A percentile compares a stretch with the other conserved stretches of the same genome.
phyloP scores from a whole-genome alignment of 2,113 vertebrate species.

The Rhodinocichla rosea region DNA sequence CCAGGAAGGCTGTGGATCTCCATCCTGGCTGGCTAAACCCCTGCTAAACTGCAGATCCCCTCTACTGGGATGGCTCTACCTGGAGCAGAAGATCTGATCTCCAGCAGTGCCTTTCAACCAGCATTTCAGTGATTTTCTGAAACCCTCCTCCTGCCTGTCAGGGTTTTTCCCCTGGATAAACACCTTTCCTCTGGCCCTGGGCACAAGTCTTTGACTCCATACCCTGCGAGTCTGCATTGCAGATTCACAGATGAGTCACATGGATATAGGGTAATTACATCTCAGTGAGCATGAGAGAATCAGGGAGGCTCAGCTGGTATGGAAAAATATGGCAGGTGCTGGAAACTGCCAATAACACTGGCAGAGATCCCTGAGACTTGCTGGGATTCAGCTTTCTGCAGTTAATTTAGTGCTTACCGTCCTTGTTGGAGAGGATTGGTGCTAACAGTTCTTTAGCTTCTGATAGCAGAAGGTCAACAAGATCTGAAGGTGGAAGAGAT shows the following conservation, averaged over 20 bases:
- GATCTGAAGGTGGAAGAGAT: constrained; percentile 62
- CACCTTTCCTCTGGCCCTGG: not conserved
- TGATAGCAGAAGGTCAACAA: constrained; percentile 53
- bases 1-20: not conserved
- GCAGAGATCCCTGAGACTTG: not conserved
- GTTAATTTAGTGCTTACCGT: constrained; percentile 10
- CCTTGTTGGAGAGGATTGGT: not conserved
- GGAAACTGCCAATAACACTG: not conserved
- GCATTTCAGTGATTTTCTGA: not conserved
- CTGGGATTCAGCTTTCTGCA: not conserved
- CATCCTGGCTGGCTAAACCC: not conserved
- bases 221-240: not conserved
- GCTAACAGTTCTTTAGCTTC: constrained; percentile 68
- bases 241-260: not conserved
- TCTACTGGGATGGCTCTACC: not conserved
- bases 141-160: not conserved
- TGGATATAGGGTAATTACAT: not conserved
- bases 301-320: not conserved
- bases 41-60: too few species aligned
- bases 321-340: not conserved
- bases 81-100: not conserved
- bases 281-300: not conserved
- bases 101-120: not conserved
- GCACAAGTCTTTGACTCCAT: not conserved
- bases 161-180: not conserved